Percentiles rank a stretch among this genome's conserved stretches.
Conservation (phyloP, 2,888 invertebrate species). For the Pachymerium ferrugineum region DNA sequence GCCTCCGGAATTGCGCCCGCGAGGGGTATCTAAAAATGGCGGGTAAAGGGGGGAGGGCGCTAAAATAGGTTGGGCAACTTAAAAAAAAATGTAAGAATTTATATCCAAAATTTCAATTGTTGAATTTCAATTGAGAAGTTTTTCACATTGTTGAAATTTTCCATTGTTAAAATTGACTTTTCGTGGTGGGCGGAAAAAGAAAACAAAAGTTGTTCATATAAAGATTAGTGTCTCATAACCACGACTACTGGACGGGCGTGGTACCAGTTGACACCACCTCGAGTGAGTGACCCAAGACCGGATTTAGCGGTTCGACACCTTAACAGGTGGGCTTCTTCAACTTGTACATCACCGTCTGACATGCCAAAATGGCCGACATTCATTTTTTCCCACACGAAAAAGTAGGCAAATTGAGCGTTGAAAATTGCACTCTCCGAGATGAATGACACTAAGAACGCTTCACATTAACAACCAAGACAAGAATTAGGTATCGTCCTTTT, state of each 20-base stretch:
- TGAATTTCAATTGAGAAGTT: too few species aligned
- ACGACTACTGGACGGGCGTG: neutral
- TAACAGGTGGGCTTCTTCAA: neutral
- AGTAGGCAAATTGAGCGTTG: slow-evolving; percentile 9
- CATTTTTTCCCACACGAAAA: slow-evolving; percentile 9
- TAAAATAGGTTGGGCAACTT: too few species aligned
- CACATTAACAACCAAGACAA: too few species aligned
- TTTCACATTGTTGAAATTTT: too few species aligned
- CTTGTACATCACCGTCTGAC: slow-evolving; percentile 11
- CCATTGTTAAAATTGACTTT: too few species aligned
- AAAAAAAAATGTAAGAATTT: too few species aligned
- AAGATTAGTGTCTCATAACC: neutral
- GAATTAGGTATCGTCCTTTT: too few species aligned
- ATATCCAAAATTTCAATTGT: too few species aligned
- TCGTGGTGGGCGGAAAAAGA: too few species aligned
- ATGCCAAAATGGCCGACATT: too few species aligned
- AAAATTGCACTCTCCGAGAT: neutral
- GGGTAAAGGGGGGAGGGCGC: neutral
- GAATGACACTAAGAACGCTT: too few species aligned
- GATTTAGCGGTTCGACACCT: slow-evolving; percentile 20
- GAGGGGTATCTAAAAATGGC: neutral
- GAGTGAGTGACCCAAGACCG: slow-evolving; percentile 31
- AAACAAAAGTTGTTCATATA: too few species aligned
- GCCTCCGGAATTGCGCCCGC: neutral
- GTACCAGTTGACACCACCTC: neutral